phyloP scores from a whole-genome alignment of 1,140 invertebrate species.

The Drosophila mauritiana region DNA sequence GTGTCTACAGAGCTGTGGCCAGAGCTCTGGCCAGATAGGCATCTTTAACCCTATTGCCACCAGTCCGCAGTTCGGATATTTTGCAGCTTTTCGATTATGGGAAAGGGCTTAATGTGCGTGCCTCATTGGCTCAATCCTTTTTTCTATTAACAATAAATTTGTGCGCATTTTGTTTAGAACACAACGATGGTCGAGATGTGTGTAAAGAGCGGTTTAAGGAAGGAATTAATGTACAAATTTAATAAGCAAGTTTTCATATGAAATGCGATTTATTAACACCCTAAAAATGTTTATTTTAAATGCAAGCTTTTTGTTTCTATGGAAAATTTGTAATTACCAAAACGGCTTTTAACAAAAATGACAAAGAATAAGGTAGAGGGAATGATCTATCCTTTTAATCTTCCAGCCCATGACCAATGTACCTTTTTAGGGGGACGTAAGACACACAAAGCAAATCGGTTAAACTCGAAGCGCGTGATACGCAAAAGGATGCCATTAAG shows the following conservation, averaged over 20 bases:
- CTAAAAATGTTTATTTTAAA: background rate
- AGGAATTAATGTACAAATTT: background rate
- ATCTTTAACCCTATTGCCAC: constrained; percentile 32
- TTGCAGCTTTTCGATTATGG: constrained; percentile 9
- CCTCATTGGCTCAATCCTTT: constrained; percentile 64
- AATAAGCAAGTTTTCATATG: background rate
- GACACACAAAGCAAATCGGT: constrained; percentile 49
- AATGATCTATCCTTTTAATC: constrained; percentile 42
- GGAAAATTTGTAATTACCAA: constrained; percentile 38
- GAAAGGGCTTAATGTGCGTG: constrained; percentile 60
- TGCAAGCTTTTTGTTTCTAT: background rate
- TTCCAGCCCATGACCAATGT: constrained; percentile 34
- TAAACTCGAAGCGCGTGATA: constrained; percentile 67
- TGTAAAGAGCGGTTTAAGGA: constrained; percentile 7
- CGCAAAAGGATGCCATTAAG: constrained; percentile 79
- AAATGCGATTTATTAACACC: background rate
- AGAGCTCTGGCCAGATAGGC: constrained; percentile 60
- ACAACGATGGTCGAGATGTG: constrained; percentile 45
- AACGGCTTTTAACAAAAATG: background rate
- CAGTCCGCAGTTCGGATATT: constrained; percentile 15
- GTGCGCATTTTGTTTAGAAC: constrained; percentile 67
- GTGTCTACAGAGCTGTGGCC: constrained; percentile 44
- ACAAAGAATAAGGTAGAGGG: background rate
- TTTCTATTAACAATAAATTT: constrained; percentile 83
- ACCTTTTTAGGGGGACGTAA: constrained; percentile 15